A percentile compares a stretch with the other conserved stretches of the same genome.
Evolutionary conservation across 2,797 vertebrate genomes (phyloP).

Genomic region (Melanotaenia parkinsoni): DNA sequence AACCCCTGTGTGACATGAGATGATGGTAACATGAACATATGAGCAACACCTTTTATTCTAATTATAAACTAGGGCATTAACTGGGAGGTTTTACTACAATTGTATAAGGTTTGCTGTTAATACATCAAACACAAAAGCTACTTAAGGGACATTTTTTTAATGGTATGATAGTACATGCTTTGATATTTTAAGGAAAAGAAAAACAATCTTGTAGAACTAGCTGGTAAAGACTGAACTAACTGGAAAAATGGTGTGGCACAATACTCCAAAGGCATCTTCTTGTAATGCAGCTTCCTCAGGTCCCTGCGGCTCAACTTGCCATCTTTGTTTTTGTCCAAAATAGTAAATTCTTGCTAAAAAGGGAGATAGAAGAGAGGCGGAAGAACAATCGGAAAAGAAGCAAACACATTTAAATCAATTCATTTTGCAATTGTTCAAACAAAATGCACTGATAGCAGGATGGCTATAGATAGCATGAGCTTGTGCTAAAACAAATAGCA

Average conservation of each 20-base stretch:
- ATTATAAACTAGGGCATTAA: constrained; percentile 11
- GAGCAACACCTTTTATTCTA: not conserved
- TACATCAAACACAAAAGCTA: not conserved
- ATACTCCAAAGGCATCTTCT: constrained; percentile 74
- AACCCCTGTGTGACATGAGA: constrained; percentile 28
- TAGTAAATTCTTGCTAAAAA: constrained; percentile 60
- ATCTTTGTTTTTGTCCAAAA: constrained; percentile 75
- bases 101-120: not conserved
- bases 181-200: not conserved
- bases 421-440: not conserved
- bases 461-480: not conserved
- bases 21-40: constrained; percentile 13
- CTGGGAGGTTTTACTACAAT: not conserved
- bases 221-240: constrained; percentile 44
- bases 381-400: not conserved
- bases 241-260: constrained; percentile 68
- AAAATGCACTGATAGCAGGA: not conserved
- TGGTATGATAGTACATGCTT: not conserved
- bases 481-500: not conserved
- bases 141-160: not conserved
- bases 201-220: not conserved
- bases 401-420: not conserved
- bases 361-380: not conserved
- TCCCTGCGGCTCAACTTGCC: constrained; percentile 74
- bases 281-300: constrained; percentile 76